Evolutionary conservation across 2,113 vertebrate genomes (phyloP).

Genomic region (Albula goreensis): DNA sequence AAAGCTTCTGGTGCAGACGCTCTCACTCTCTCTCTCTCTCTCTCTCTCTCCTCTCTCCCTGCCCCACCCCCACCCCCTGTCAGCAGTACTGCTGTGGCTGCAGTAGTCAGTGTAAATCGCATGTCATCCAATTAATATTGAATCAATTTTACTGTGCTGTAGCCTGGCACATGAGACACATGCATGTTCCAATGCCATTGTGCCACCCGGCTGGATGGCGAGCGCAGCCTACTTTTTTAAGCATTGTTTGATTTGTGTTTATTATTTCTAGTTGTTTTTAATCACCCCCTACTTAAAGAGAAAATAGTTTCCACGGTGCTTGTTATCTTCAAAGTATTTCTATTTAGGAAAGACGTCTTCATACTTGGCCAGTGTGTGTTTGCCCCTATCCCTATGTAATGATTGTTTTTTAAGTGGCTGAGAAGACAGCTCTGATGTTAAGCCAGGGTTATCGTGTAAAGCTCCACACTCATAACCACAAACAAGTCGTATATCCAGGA

Average conservation of each 20-base stretch:
- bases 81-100: not conserved
- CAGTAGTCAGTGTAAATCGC: conserved; percentile 59
- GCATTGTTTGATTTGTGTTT: conserved; percentile 27
- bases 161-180: conserved; percentile 37
- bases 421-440: conserved; percentile 54
- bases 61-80: too few relatives aligned
- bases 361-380: not conserved
- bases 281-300: not conserved
- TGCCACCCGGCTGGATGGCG: conserved; percentile 34
- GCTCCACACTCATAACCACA: conserved; percentile 55
- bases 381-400: conserved; percentile 13
- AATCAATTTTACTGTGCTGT: conserved; percentile 61
- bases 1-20: conserved; percentile 15
- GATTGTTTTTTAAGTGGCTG: conserved; percentile 34
- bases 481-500: conserved; percentile 61
- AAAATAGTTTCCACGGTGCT: not conserved
- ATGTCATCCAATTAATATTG: conserved; percentile 61
- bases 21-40: not conserved
- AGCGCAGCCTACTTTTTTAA: conserved; percentile 17
- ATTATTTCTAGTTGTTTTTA: conserved; percentile 7
- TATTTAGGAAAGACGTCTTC: not conserved
- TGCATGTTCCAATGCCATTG: conserved; percentile 40
- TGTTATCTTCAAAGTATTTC: conserved; percentile 6
- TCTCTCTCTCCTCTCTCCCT: not conserved
- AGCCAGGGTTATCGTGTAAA: conserved; percentile 49